phyloP scores from a whole-genome alignment of 1,140 invertebrate species.

The Aphis craccivora region DNA sequence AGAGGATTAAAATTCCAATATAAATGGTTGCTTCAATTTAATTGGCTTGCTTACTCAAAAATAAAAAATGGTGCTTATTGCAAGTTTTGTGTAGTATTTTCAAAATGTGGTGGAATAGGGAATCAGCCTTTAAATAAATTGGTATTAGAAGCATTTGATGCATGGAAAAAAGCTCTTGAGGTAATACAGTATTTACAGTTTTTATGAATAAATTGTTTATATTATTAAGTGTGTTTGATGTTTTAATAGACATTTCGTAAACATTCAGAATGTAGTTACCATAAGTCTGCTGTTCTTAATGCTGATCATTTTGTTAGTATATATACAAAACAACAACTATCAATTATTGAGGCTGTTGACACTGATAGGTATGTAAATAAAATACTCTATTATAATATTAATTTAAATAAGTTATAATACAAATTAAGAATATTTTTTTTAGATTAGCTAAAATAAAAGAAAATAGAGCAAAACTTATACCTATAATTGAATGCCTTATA shows the following conservation, averaged over 20 bases:
- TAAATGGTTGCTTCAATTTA: background rate
- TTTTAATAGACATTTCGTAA: background rate
- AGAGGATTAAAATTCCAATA: constrained; percentile 14
- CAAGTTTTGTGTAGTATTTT: background rate
- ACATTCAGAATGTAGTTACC: background rate
- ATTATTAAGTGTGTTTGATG: background rate
- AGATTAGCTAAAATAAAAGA: background rate
- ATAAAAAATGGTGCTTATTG: background rate
- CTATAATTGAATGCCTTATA: background rate
- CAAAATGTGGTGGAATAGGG: background rate
- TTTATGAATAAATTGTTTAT: background rate
- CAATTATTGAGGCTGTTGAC: background rate
- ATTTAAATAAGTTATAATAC: background rate
- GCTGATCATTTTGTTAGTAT: background rate
- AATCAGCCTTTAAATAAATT: background rate
- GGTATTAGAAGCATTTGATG: background rate
- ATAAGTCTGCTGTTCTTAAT: background rate
- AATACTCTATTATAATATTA: background rate
- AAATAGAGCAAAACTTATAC: background rate
- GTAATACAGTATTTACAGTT: background rate
- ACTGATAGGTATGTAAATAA: background rate
- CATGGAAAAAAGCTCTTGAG: background rate
- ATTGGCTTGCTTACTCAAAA: background rate
- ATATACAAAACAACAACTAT: background rate
- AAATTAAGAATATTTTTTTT: too few relatives aligned